Base-by-base conservation (phyloP, 2,113 vertebrate species). In the Rhombomys opimus region DNA sequence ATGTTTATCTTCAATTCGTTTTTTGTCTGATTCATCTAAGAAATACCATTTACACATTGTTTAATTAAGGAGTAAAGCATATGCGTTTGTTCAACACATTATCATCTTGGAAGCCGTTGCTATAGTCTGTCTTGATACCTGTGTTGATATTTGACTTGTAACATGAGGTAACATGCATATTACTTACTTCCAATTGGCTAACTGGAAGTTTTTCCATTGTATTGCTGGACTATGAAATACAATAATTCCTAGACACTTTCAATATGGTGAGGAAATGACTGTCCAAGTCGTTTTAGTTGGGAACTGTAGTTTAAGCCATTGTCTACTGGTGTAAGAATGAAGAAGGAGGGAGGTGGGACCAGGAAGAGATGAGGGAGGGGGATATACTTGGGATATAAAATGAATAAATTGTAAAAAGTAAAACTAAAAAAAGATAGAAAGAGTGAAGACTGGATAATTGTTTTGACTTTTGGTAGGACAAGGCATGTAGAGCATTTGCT, bases 61-160 rank as follows among this genome's bases (percentile, higher is more conserved):
- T 84, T 87, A 93, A 57, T 38, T 72, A 68, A 14, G 81, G 22
- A 25, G 35, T 38, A 61, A 92, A 70, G 35, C 18, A 41, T 50
- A 10, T 25, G 50, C 46, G 46, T 95, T 90, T 80, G 59, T 82
- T 18, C 46, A 85, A 23, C 12, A 61, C 59, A 30, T 25, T 95
- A 2, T 54, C 14, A 32, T 70, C 35, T 94, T 82, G 22, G 61
- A 78, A 85, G 15, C 17, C 23, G 61, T 85, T n/a, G 73, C 54
- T 59, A 9, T 65, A 96, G 54, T 82, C 35, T 91, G 17, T 54
- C 57, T 87, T 63, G 7, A 52, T 65, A 20, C 18, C n/a, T 14
- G 6, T 92, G 17, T 92, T 88, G 20, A 84, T 76, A 57, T 76
- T 95, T 96, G 32, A 52, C 61, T 93, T 93, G 92, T 90, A 94